Evolutionary conservation across 2,888 invertebrate species (phyloP), one percentile per base, ranked within the genome.

Genomic region (Caenorhabditis virilis): DNA sequence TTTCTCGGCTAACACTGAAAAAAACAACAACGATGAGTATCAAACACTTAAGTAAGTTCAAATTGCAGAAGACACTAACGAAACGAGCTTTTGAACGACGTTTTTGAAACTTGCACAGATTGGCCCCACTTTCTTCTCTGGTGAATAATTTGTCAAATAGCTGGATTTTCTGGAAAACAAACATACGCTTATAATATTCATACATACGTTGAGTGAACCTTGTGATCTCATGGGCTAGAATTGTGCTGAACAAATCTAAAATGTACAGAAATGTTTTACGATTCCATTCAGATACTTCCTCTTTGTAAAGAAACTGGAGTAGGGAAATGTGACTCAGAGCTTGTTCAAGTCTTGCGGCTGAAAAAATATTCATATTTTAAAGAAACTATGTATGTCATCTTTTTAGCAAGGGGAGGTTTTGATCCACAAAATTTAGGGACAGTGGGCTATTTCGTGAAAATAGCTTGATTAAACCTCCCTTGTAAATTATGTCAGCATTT

Each of bases 141-240:
- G 59, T 1, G 43, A 23, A 23, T 59, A 59, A 16, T 55, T 55
- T 9, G 59, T 65, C 59, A 65, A 56, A 25, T 45, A 59, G 9
- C 56, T 59, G 13, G 64, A 65, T 53, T 65, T 65, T n/a, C n/a
- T n/a, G n/a, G n/a, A n/a, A n/a, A n/a, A n/a, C n/a, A n/a, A n/a
- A n/a, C n/a, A n/a, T n/a, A n/a, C n/a, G n/a, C n/a, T n/a, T n/a
- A n/a, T n/a, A n/a, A n/a, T n/a, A n/a, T n/a, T n/a, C n/a, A n/a
- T n/a, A n/a, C n/a, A n/a, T n/a, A n/a, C n/a, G n/a, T n/a, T n/a
- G n/a, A n/a, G n/a, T n/a, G n/a, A n/a, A n/a, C 27, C 59, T 52
- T 18, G 70, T 60, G 1, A 70, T 60, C 43, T 70, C 60, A 48
- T 63, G 59, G 0, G 70, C 70, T 4, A 70, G 25, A 20, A 70